These are phyloP conservation scores for Hanleya hanleyi DNA, from an alignment of 2,888 invertebrate genomes.

Conservation along the genomic window DNA sequence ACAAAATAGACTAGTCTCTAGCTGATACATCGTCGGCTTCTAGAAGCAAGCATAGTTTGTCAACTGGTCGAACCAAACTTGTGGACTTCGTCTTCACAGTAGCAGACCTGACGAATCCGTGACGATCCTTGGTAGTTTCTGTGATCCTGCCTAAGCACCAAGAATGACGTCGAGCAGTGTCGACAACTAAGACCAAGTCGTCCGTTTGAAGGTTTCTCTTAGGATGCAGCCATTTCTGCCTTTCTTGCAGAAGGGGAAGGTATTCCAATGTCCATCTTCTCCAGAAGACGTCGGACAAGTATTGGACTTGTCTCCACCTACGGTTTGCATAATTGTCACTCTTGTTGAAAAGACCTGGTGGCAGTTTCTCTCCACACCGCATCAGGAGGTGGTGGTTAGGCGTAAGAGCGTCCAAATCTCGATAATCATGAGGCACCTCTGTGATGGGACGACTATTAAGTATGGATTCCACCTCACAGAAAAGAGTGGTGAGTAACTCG, in stretches of 20 bases:
- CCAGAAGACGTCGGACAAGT: neutral
- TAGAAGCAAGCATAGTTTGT: neutral
- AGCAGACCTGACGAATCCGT: constrained; percentile 2
- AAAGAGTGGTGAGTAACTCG: neutral
- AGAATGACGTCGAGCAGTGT: neutral
- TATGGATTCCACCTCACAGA: neutral
- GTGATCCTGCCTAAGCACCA: neutral
- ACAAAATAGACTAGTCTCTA: too few relatives aligned
- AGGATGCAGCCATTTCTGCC: neutral
- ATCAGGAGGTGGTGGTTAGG: neutral
- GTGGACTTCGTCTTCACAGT: neutral
- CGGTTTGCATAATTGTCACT: neutral
- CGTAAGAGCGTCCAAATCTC: neutral
- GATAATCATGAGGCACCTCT: neutral
- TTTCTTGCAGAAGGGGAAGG: neutral
- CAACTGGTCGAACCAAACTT: neutral
- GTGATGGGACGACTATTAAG: neutral
- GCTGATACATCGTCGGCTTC: neutral
- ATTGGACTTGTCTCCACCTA: neutral
- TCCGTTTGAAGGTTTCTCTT: neutral
- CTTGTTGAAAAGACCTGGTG: neutral
- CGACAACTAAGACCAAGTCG: neutral
- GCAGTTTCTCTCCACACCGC: neutral
- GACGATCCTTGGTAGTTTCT: neutral
- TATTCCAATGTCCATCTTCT: neutral